These are phyloP conservation scores for Rhabdornis inornatus DNA, from an alignment of 2,113 vertebrate species.

Conservation along the genomic window DNA sequence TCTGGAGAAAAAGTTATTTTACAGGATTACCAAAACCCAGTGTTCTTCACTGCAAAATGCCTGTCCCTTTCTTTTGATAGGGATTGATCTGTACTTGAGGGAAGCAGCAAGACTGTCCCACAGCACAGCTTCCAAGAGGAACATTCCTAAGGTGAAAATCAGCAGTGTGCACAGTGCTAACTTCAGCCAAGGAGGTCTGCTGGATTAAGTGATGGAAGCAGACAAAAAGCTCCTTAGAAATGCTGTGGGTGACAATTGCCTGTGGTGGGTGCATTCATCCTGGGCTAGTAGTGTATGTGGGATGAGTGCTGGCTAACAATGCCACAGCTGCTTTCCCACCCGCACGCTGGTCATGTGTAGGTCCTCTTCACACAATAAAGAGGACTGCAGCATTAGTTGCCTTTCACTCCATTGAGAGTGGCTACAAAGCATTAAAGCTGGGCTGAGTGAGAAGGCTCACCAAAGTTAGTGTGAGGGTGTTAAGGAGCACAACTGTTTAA, in stretches of 20 bases:
- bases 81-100: neutral
- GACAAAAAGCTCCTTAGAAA: slow-evolving; percentile 33
- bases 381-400: neutral
- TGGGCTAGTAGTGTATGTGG: neutral
- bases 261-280: slow-evolving; percentile 13
- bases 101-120: neutral
- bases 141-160: neutral
- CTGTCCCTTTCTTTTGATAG: neutral
- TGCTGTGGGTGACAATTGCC: neutral
- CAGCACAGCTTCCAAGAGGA: neutral
- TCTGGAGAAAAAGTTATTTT: neutral
- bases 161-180: neutral
- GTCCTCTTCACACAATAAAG: slow-evolving; percentile 30
- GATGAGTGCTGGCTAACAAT: slow-evolving; percentile 22
- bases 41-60: neutral
- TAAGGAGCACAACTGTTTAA: neutral
- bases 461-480: neutral
- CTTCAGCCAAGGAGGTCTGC: neutral
- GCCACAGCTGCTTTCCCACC: slow-evolving; percentile 50
- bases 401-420: slow-evolving; percentile 34
- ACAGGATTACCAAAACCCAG: neutral
- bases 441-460: neutral
- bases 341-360: neutral
- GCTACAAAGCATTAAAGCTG: neutral
- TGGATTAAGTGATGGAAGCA: neutral